phyloP scores from a whole-genome alignment of 2,797 vertebrate species.

The Hoplostethus atlanticus region DNA sequence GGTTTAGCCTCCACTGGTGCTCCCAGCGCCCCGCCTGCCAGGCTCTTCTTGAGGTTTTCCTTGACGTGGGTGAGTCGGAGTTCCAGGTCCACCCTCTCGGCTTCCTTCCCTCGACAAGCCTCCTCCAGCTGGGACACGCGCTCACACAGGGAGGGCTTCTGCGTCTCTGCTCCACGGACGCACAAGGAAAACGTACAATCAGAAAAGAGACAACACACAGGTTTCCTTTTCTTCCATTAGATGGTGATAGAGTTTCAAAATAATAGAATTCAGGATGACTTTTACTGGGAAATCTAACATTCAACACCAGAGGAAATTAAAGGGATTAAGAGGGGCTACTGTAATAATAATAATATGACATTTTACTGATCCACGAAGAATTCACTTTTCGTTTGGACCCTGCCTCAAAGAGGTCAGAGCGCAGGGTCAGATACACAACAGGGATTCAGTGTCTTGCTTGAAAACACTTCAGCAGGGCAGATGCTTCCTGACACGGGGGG shows the following conservation, averaged over 20 bases:
- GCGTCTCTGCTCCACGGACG: slow-evolving; percentile 76
- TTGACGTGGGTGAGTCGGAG: slow-evolving; percentile 90
- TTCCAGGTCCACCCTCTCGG: slow-evolving; percentile 90
- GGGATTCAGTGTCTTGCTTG: no score
- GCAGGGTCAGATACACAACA: no score
- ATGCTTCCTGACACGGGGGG: no score
- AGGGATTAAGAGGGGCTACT: not conserved
- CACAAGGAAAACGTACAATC: slow-evolving; percentile 23
- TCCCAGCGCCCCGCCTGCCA: slow-evolving; percentile 89
- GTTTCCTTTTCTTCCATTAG: slow-evolving; percentile 2
- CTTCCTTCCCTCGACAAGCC: slow-evolving; percentile 88
- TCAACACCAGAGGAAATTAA: not conserved
- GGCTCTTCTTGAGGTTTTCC: slow-evolving; percentile 91
- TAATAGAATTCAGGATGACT: not conserved
- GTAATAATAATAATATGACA: not conserved
- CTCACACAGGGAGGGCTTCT: slow-evolving; percentile 84
- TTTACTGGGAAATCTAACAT: not conserved
- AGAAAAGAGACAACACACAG: not conserved
- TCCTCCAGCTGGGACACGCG: slow-evolving; percentile 85
- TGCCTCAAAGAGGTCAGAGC: no score
- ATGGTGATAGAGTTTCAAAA: not conserved
- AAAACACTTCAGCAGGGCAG: no score
- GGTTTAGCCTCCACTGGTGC: slow-evolving; percentile 81
- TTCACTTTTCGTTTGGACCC: no score
- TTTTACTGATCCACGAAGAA: no score